Base-by-base conservation (phyloP, 1,140 invertebrate species). In the Varroa destructor region DNA sequence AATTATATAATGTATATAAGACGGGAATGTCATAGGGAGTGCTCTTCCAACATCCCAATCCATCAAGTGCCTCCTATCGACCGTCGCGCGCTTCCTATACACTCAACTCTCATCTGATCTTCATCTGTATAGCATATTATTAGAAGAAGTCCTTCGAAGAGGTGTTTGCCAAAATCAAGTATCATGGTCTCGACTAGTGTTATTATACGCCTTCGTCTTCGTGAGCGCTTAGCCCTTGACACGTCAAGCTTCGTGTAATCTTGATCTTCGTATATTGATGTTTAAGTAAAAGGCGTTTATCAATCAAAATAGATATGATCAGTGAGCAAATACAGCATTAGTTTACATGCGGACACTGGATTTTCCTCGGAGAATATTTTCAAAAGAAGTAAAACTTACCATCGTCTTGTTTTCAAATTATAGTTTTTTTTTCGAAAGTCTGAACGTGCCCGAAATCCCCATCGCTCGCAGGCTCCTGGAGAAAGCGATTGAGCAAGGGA, bases 121-220 rank as follows among this genome's bases (percentile, higher is more conserved):
- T 46, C 12, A 14, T 67, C 40, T 14, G 5, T 67, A 40, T 46
- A 12, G 14, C 40, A 43, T 46, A 67, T 37, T 67, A 14, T 37
- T 58, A 36, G 6, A 5, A 58, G 61, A 46, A 67, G 46, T 67
- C 40, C 46, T 46, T 67, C 46, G 40, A 67, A 46, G 61, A 43
- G 46, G 61, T 43, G 61, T 51, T 51, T 40, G 61, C 37, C 61
- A 67, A 67, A 46, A 40, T 2, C 8, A 37, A 12, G 40, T 67
- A 42, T 58, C 40, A 40, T 67, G 40, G 14, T 67, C 61, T 67
- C 61, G 61, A 67, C 61, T 67, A 67, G 61, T 37, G 61, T 67
- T 67, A 58, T 40, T 37, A 43, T 37, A 37, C 61, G 61, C 46
- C 61, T 43, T 40, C 46, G 61, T 67, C 61, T 67, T 43, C 3